Base-by-base conservation (phyloP, 2,888 invertebrate species). In the Leucophenga montana region DNA sequence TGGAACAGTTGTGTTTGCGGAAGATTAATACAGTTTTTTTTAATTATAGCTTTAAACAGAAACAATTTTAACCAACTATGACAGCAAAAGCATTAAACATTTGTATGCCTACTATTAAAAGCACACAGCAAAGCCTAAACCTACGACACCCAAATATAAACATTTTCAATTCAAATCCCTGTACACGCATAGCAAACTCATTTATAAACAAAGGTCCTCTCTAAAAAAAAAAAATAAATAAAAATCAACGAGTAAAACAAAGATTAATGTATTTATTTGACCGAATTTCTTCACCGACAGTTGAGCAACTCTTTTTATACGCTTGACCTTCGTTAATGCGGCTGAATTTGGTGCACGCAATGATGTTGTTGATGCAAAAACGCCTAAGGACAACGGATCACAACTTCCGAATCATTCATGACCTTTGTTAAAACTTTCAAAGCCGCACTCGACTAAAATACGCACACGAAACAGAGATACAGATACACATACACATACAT, bases 351-450 rank as follows among this genome's bases (percentile, higher is more conserved):
- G 3, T 20, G 54, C 18, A 9, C 16, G 53, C 54, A 54, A 54
- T 54, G 54, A n/a, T 54, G 54, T 18, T 54, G 18, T 18, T 18
- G n/a, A n/a, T n/a, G 20, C 56, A 56, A 11, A 27, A n/a, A 18
- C 16, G 53, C 53, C 53, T 16, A 53, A 16, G 53, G 18, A 11
- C 53, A 53, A 53, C 53, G 53, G 11, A 16, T 39, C 39, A 39
- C 16, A 53, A 53, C 53, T 14, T 80, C 82, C 79, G 78, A 78
- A 81, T 76, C 73, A 79, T 75, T 80, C 69, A 78, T 78, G 79
- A 81, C 81, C 81, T 80, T 82, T 81, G 78, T 78, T 78, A 70
- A 80, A 81, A 82, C 69, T 82, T 81, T 74, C 18, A 16, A n/a
- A n/a, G 39, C 48, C 66, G 50, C 14, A 66, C 31, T 59, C 44